These are phyloP conservation scores for Clangula hyemalis DNA, from an alignment of 2,797 vertebrate genomes.

Conservation along the genomic window DNA sequence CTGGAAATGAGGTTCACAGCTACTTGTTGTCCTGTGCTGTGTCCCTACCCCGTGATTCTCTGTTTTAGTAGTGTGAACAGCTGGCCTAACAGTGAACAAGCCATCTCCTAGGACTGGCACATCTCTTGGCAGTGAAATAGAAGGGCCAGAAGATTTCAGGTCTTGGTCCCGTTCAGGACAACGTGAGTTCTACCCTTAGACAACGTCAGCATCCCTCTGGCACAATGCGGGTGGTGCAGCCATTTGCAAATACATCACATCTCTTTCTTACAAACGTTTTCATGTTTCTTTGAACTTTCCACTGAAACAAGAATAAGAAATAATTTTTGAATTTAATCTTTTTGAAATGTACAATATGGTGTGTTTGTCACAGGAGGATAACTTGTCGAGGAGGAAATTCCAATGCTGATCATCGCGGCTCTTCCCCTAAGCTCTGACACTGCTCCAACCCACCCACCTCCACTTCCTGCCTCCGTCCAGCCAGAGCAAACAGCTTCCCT, in stretches of 20 bases:
- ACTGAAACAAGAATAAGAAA: not conserved
- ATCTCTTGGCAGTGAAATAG: not conserved
- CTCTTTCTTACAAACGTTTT: not conserved
- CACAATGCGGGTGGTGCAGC: not conserved
- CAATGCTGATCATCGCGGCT: not conserved
- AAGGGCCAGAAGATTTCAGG: not conserved
- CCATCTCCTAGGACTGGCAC: rapidly evolving
- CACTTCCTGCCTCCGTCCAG: not conserved
- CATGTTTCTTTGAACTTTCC: not conserved
- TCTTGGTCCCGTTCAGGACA: not conserved
- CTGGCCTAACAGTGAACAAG: not conserved
- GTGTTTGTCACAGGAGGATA: not conserved
- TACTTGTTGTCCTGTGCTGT: too few species aligned
- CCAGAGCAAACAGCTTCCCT: not conserved
- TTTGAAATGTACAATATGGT: not conserved
- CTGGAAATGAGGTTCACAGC: not conserved
- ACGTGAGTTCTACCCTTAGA: not conserved
- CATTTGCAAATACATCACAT: not conserved
- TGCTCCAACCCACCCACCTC: not conserved
- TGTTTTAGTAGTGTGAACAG: not conserved
- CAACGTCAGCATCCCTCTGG: not conserved
- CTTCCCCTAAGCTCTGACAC: not conserved
- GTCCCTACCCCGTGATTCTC: too few species aligned
- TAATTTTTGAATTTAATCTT: not conserved
- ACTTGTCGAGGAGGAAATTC: not conserved